Percentiles rank a stretch among this genome's conserved stretches.
These are phyloP conservation scores for Pseudolaguvia tuberculata DNA, from an alignment of 2,113 vertebrate genomes.

Conservation along the genomic window DNA sequence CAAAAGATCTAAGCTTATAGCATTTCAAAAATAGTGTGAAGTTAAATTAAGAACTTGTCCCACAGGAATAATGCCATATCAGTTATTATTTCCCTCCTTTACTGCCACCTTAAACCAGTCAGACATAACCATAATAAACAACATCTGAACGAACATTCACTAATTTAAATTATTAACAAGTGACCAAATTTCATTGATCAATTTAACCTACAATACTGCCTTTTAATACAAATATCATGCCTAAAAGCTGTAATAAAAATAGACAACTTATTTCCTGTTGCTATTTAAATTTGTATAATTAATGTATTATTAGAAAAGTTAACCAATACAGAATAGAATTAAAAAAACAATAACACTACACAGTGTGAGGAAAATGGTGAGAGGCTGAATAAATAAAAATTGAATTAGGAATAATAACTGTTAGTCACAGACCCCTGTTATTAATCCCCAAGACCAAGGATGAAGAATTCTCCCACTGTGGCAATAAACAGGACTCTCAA, in stretches of 20 bases:
- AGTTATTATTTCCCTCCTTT: too few relatives aligned
- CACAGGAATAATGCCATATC: too few relatives aligned
- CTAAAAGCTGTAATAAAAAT: slow-evolving; percentile 5
- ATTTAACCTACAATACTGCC: background rate
- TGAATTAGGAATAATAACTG: slow-evolving; percentile 33
- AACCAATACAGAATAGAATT: slow-evolving; percentile 34
- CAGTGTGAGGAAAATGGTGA: slow-evolving; percentile 40
- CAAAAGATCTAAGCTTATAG: too few relatives aligned
- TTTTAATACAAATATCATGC: background rate
- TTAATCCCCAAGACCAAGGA: slow-evolving; percentile 35
- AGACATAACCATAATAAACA: too few relatives aligned
- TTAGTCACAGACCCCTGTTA: slow-evolving; percentile 37
- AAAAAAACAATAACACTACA: slow-evolving; percentile 37
- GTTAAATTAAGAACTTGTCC: too few relatives aligned
- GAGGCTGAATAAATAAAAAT: slow-evolving; percentile 54
- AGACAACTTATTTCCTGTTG: slow-evolving; percentile 14
- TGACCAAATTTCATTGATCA: too few relatives aligned
- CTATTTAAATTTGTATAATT: slow-evolving; percentile 43
- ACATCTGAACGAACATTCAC: too few relatives aligned
- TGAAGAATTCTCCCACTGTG: slow-evolving; percentile 34
- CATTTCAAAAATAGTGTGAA: too few relatives aligned
- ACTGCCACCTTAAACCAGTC: too few relatives aligned
- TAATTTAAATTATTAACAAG: too few relatives aligned
- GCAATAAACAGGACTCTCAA: slow-evolving; percentile 42
- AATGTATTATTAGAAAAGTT: slow-evolving; percentile 42